phyloP scores from a whole-genome alignment of 2,888 invertebrate species.

The Clepsis dumicolana region DNA sequence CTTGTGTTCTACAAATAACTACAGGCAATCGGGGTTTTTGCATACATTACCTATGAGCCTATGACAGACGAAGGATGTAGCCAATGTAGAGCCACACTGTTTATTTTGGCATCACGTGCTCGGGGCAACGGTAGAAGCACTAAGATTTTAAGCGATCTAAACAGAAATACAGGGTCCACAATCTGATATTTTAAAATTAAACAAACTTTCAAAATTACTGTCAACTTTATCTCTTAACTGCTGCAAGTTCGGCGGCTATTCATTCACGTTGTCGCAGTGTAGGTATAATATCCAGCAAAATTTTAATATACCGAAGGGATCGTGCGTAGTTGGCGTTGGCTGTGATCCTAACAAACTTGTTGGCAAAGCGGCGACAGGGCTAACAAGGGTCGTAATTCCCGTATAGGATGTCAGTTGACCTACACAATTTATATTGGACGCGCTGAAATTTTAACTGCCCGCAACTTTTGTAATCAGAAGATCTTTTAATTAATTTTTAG shows the following conservation, averaged over 20 bases:
- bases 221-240: background rate
- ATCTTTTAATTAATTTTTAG: conserved; percentile 26
- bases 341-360: conserved; percentile 38
- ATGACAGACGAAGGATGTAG: no score
- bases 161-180: no score
- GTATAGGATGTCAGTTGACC: conserved; percentile 9
- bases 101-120: no score
- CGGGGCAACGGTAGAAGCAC: no score
- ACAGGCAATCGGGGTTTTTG: no score
- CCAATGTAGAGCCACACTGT: no score
- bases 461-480: conserved; percentile 31
- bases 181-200: background rate
- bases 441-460: conserved; percentile 18
- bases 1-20: no score
- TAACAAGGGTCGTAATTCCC: conserved; percentile 36
- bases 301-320: conserved; percentile 25
- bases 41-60: no score
- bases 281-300: background rate
- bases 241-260: background rate
- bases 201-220: background rate
- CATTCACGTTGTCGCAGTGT: background rate
- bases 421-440: conserved; percentile 15
- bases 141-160: no score
- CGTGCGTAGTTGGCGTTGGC: conserved; percentile 4
- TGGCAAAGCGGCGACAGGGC: conserved; percentile 15